Conservation (phyloP, 2,888 invertebrate species). For the Protodeltote pygarga region DNA sequence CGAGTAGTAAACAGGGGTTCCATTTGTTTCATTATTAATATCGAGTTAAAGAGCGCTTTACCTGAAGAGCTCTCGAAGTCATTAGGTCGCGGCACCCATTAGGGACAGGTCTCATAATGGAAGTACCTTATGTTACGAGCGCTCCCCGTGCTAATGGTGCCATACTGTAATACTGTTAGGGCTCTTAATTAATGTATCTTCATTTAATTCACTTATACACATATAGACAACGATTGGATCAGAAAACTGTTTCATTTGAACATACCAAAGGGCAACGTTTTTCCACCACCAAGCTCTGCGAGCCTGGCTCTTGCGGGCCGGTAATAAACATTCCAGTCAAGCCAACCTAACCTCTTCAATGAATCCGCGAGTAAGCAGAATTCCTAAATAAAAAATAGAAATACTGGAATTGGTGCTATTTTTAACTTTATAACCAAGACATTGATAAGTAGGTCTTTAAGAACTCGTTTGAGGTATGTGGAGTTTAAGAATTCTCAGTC, state of each 20-base stretch:
- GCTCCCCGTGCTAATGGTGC: conserved; percentile 62
- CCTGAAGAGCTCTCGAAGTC: conserved; percentile 68
- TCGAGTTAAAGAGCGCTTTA: conserved; percentile 69
- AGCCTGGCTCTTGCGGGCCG: conserved; percentile 15
- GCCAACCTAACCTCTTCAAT: conserved; percentile 29
- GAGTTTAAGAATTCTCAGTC: conserved; percentile 26
- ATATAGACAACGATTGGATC: conserved; percentile 9
- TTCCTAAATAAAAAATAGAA: conserved; percentile 38
- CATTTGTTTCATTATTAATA: conserved; percentile 70
- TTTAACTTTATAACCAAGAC: conserved; percentile 39
- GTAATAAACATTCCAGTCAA: conserved; percentile 42
- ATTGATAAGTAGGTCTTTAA: conserved; percentile 35
- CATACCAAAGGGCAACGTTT: no score
- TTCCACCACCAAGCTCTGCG: conserved; percentile 9
- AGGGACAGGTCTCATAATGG: conserved; percentile 69
- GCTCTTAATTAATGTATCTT: conserved; percentile 68
- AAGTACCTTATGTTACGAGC: conserved; percentile 67
- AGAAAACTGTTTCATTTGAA: conserved; percentile 5
- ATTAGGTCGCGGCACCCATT: conserved; percentile 69
- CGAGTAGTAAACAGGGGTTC: conserved; percentile 54
- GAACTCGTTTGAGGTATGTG: conserved; percentile 34
- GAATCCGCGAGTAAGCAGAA: conserved; percentile 17
- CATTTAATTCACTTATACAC: conserved; percentile 48
- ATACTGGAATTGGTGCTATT: conserved; percentile 29
- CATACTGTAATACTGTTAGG: conserved; percentile 62